A percentile compares a stretch with the other conserved stretches of the same genome.
These are phyloP conservation scores for Pelagia noctiluca DNA, from an alignment of 30 jellyfish, hydroid and myxozoan genomes.

Conservation along the genomic window DNA sequence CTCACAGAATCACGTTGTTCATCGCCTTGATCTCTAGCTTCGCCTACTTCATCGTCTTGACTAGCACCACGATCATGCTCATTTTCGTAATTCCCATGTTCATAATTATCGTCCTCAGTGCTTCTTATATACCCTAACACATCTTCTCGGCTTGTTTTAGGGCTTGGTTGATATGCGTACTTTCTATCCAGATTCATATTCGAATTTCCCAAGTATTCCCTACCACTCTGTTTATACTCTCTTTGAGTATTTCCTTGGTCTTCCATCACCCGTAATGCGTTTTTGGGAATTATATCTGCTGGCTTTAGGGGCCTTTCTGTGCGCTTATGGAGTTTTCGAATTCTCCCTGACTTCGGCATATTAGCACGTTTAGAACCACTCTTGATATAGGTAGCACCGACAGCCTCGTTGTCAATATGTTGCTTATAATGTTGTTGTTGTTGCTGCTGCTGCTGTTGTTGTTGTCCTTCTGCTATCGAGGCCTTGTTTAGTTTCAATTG, in stretches of 20 bases:
- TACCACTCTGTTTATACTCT: neutral
- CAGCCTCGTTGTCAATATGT: too few species aligned
- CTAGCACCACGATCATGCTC: slow-evolving; percentile 44
- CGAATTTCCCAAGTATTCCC: too few species aligned
- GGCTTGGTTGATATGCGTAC: neutral
- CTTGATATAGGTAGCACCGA: too few species aligned
- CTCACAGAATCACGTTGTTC: too few species aligned
- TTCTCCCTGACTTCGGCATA: neutral
- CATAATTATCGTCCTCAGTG: slow-evolving; percentile 22
- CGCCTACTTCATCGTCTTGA: too few species aligned
- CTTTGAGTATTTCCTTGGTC: slow-evolving; percentile 15
- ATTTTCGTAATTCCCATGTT: slow-evolving; percentile 22
- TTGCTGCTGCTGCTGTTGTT: too few species aligned
- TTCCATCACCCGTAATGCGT: slow-evolving; percentile 61
- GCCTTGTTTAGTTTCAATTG: too few species aligned
- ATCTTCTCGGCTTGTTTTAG: slow-evolving; percentile 3
- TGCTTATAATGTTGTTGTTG: too few species aligned
- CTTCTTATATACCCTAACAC: neutral
- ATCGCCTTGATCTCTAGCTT: slow-evolving; percentile 44
- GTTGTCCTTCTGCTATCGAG: too few species aligned
- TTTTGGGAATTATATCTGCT: slow-evolving; percentile 45
- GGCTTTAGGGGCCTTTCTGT: slow-evolving; percentile 36
- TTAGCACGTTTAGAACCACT: too few species aligned
- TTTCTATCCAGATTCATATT: slow-evolving; percentile 19
- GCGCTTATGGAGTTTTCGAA: slow-evolving; percentile 10